phyloP scores from a whole-genome alignment of 53 echinoderm and acorn worm genomes.

The Astropecten irregularis region DNA sequence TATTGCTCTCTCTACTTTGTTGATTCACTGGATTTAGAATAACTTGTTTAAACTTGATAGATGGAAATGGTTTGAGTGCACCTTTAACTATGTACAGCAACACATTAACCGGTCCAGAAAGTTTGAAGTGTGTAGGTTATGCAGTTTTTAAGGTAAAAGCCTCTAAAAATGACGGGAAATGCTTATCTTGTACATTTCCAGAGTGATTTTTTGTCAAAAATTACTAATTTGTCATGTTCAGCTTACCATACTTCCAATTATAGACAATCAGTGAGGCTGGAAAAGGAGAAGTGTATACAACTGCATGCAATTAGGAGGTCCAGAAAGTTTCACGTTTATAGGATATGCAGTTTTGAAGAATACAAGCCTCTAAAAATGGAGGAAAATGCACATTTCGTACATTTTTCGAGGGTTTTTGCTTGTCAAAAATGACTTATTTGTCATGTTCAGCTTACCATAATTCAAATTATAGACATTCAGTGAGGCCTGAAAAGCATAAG shows the following conservation, averaged over 20 bases:
- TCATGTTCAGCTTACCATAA: no score
- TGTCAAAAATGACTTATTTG: no score
- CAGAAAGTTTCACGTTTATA: background rate
- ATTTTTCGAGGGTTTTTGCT: background rate
- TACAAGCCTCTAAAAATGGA: background rate
- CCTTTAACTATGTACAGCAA: no score
- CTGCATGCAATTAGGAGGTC: background rate
- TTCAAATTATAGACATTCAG: no score
- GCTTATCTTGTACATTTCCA: background rate
- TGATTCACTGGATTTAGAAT: background rate
- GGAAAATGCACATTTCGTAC: background rate
- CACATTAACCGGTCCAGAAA: no score
- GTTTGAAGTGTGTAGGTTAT: no score
- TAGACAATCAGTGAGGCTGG: background rate
- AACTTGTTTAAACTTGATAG: background rate
- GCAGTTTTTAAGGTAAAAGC: background rate
- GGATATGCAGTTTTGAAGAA: background rate
- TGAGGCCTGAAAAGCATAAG: no score
- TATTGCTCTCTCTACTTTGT: constrained; percentile 39
- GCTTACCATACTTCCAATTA: background rate
- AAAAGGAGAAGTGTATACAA: background rate
- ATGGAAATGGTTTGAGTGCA: background rate
- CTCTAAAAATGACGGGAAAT: background rate
- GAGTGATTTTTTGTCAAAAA: background rate
- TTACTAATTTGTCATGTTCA: background rate